Evolutionary conservation across 2,888 invertebrate genomes (phyloP), one percentile per base, ranked within the genome.

Genomic region (Tanytarsus gracilentus): DNA sequence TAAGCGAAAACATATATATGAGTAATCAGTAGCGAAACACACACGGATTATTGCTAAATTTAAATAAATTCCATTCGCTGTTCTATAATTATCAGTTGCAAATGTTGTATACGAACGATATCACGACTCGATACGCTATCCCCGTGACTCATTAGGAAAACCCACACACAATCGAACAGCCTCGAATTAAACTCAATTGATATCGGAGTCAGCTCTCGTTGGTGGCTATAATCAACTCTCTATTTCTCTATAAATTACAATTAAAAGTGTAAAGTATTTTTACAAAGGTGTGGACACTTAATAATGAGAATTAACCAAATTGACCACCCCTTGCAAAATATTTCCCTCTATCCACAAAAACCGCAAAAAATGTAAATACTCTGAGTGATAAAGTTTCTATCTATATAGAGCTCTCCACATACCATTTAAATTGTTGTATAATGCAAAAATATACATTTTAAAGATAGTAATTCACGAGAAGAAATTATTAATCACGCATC

Each of bases 121-220:
- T 44, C 18, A 21, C 18, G 44, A 44, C 44, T 44, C 23, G 44
- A 18, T n/a, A n/a, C n/a, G n/a, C n/a, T n/a, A n/a, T n/a, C n/a
- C n/a, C n/a, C n/a, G 18, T 58, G 58, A 58, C 29, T 58, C 48
- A 58, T 48, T 44, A 14, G 29, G 29, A 26, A 48, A 58, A 48
- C 58, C 58, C 29, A 58, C 58, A 29, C 30, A 30, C 44, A 26
- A 40, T 39, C 33, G 2, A 53, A 26, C 21, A 16, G 2, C 40
- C 9, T 18, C 48, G 21, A 21, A 48, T 39, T 18, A 48, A n/a
- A n/a, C n/a, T n/a, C n/a, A n/a, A n/a, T 9, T 23, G 49, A 49
- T 49, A 49, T 49, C 49, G 49, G n/a, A n/a, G n/a, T n/a, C n/a
- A n/a, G n/a, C n/a, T n/a, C n/a, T n/a, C 30, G 30, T 30, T 30